phyloP scores from a whole-genome alignment of 1,140 invertebrate species.

The Aphelenchoides fujianensis region DNA sequence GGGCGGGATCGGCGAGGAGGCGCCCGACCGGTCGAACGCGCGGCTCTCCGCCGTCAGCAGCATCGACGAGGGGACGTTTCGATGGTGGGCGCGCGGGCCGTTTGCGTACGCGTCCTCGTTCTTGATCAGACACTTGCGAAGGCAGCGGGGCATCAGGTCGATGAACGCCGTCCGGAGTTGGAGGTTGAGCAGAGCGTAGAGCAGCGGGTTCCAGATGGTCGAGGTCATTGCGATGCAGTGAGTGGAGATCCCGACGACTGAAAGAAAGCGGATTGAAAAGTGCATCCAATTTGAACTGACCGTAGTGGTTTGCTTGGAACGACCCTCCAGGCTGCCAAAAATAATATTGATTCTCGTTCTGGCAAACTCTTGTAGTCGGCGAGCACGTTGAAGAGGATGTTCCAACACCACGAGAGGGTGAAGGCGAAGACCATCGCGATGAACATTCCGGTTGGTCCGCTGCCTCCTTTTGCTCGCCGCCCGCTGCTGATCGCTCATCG shows the following conservation, averaged over 20 bases:
- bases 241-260: slow-evolving; percentile 66
- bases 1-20: background rate
- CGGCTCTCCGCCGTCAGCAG: slow-evolving; percentile 6
- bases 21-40: slow-evolving; percentile 10
- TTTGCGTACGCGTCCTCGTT: slow-evolving; percentile 8
- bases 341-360: too few relatives aligned
- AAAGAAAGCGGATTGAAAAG: too few relatives aligned
- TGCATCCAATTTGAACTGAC: too few relatives aligned
- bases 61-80: background rate
- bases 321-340: too few relatives aligned
- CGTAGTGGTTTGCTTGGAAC: slow-evolving; percentile 58
- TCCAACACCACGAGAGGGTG: slow-evolving; percentile 66
- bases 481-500: slow-evolving; percentile 51
- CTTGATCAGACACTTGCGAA: slow-evolving; percentile 34
- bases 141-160: slow-evolving; percentile 53
- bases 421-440: slow-evolving; percentile 65
- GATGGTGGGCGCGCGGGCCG: background rate
- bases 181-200: slow-evolving; percentile 67
- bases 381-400: slow-evolving; percentile 66
- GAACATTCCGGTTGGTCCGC: slow-evolving; percentile 60
- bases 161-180: slow-evolving; percentile 59
- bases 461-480: slow-evolving; percentile 57
- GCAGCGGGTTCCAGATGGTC: slow-evolving; percentile 66
- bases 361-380: slow-evolving; percentile 64
- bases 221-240: slow-evolving; percentile 68